These are phyloP conservation scores for Drosophila lacicola DNA, from an alignment of 2,888 invertebrate genomes.

Conservation along the genomic window DNA sequence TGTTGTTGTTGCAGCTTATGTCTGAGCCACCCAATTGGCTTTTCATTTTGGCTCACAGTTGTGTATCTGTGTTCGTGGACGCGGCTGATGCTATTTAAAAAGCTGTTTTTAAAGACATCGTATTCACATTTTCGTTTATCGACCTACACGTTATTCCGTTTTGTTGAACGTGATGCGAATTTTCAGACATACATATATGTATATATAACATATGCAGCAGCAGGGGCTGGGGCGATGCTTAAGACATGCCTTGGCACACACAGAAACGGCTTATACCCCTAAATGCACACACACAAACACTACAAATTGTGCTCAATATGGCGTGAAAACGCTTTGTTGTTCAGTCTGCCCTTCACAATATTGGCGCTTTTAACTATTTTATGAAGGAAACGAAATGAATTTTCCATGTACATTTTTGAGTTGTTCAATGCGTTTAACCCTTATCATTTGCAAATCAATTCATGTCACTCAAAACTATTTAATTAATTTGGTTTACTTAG, in stretches of 20 bases:
- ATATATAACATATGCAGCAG: conserved; percentile 50
- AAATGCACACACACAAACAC: conserved; percentile 7
- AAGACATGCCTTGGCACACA: conserved; percentile 23
- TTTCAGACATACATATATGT: conserved; percentile 28
- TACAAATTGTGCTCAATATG: conserved; percentile 48
- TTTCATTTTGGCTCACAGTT: conserved; percentile 19
- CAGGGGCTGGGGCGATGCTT: conserved; percentile 22
- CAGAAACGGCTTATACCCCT: neutral
- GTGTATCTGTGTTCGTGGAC: neutral
- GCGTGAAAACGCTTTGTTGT: conserved; percentile 52
- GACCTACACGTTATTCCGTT: conserved; percentile 71
- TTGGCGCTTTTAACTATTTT: conserved; percentile 12
- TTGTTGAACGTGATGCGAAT: conserved; percentile 73
- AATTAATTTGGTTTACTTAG: too few species aligned
- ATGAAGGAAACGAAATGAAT: neutral
- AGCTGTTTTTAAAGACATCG: conserved; percentile 79
- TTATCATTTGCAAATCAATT: neutral
- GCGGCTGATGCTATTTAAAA: conserved; percentile 48
- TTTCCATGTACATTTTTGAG: neutral
- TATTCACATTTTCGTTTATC: conserved; percentile 73
- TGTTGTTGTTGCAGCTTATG: conserved; percentile 34
- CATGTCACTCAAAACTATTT: too few species aligned
- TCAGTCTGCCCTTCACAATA: conserved; percentile 8
- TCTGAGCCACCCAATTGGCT: conserved; percentile 31
- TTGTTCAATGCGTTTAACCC: neutral